Conservation (phyloP, 2,797 vertebrate genomes). For the Trichosurus vulpecula region DNA sequence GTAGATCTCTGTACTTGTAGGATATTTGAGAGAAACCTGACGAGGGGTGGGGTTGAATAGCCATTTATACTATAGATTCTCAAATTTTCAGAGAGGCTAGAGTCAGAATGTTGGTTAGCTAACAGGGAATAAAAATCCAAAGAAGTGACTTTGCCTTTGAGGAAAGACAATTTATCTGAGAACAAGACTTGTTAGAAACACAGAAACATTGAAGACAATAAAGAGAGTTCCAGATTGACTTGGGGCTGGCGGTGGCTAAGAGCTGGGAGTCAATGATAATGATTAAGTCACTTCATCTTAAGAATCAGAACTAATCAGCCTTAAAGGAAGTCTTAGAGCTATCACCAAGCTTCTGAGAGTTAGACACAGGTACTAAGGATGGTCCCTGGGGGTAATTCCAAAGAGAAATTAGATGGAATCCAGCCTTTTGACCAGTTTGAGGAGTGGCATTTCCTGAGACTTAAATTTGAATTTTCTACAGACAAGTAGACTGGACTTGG, state of each 20-base stretch:
- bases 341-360: conserved; percentile 54
- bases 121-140: conserved; percentile 1
- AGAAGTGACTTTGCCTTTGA: conserved; percentile 37
- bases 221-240: conserved; percentile 59
- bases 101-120: background rate
- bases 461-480: background rate
- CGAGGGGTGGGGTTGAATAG: background rate
- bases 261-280: conserved; percentile 69
- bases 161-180: conserved; percentile 21
- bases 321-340: conserved; percentile 57
- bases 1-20: background rate
- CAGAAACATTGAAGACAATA: conserved; percentile 34
- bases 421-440: background rate
- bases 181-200: conserved; percentile 33
- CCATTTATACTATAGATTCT: background rate
- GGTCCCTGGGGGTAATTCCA: background rate
- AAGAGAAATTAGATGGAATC: conserved; percentile 14
- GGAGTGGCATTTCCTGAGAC: background rate
- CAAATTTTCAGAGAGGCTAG: background rate
- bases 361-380: background rate
- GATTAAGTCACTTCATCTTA: conserved; percentile 71
- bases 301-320: conserved; percentile 68
- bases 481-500: background rate
- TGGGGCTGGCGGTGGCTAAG: conserved; percentile 58
- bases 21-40: background rate